Evolutionary conservation across 1,140 invertebrate species (phyloP).

Genomic region (Brachionus rubens): DNA sequence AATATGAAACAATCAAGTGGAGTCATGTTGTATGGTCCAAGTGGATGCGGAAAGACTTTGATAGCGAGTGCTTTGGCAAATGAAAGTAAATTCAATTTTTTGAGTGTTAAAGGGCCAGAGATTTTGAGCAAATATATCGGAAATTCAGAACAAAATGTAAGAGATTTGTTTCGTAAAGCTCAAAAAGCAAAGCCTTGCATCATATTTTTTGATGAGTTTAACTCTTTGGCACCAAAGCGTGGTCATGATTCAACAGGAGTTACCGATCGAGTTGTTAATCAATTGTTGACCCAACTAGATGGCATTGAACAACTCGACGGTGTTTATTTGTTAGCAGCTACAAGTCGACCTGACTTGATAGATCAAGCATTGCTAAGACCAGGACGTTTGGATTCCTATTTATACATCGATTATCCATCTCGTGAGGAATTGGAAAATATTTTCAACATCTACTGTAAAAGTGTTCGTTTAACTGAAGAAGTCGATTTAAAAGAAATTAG

Average conservation of each 20-base stretch:
- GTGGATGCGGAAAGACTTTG: conserved; percentile 70
- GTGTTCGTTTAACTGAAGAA: neutral
- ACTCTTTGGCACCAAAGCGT: conserved; percentile 88
- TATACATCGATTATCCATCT: conserved; percentile 73
- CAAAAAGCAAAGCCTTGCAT: conserved; percentile 84
- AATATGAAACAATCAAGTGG: conserved; percentile 74
- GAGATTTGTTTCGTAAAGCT: conserved; percentile 82
- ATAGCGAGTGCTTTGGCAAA: conserved; percentile 81
- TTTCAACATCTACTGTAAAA: neutral
- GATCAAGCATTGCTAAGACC: conserved; percentile 89
- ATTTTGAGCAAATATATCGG: conserved; percentile 95
- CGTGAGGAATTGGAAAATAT: neutral
- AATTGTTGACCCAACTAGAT: conserved; percentile 88
- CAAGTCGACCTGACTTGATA: conserved; percentile 86
- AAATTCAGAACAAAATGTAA: conserved; percentile 89
- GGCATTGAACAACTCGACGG: conserved; percentile 78
- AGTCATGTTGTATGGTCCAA: conserved; percentile 84
- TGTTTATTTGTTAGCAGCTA: conserved; percentile 64
- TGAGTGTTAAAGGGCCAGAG: conserved; percentile 80
- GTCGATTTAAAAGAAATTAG: neutral
- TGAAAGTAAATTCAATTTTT: conserved; percentile 63
- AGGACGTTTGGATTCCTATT: conserved; percentile 77
- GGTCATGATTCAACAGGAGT: conserved; percentile 96
- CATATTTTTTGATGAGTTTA: conserved; percentile 97
- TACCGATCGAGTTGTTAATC: conserved; percentile 95